Conservation (phyloP, 2,113 vertebrate genomes). For the Myotis yumanensis region DNA sequence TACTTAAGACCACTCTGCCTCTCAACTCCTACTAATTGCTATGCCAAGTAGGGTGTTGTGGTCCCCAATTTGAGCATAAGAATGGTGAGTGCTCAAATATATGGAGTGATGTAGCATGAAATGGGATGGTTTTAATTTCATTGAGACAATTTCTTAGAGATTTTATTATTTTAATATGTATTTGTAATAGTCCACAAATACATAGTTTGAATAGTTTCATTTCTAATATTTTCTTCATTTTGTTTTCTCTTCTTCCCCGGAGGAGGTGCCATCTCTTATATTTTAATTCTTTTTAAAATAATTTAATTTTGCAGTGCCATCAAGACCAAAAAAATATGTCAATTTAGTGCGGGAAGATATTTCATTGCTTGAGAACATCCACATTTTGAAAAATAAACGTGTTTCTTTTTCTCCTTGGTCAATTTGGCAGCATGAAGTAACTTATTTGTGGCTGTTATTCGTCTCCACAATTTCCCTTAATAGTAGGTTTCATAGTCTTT, state of each 20-base stretch:
- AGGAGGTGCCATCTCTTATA: slow-evolving; percentile 40
- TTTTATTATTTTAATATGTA: neutral
- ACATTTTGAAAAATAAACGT: slow-evolving; percentile 71
- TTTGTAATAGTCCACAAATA: neutral
- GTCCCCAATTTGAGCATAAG: neutral
- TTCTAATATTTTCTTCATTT: slow-evolving; percentile 49
- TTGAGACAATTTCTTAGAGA: neutral
- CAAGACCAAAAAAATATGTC: slow-evolving; percentile 55
- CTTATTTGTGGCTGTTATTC: slow-evolving; percentile 73
- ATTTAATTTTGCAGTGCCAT: slow-evolving; percentile 51
- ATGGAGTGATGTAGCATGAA: neutral
- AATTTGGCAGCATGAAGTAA: slow-evolving; percentile 69
- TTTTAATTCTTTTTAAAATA: slow-evolving; percentile 37
- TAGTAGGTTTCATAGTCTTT: slow-evolving; percentile 68
- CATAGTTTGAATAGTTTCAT: neutral
- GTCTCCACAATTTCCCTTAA: slow-evolving; percentile 74
- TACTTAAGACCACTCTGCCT: neutral
- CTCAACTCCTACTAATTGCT: neutral
- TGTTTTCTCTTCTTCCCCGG: neutral
- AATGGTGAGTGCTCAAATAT: neutral
- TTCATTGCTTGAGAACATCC: slow-evolving; percentile 59
- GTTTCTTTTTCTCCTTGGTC: slow-evolving; percentile 74
- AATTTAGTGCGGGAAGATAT: slow-evolving; percentile 45
- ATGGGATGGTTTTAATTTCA: neutral
- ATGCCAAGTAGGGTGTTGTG: neutral